Evolutionary conservation across 2,888 invertebrate species (phyloP).

Genomic region (Stictocephala bisonia): DNA sequence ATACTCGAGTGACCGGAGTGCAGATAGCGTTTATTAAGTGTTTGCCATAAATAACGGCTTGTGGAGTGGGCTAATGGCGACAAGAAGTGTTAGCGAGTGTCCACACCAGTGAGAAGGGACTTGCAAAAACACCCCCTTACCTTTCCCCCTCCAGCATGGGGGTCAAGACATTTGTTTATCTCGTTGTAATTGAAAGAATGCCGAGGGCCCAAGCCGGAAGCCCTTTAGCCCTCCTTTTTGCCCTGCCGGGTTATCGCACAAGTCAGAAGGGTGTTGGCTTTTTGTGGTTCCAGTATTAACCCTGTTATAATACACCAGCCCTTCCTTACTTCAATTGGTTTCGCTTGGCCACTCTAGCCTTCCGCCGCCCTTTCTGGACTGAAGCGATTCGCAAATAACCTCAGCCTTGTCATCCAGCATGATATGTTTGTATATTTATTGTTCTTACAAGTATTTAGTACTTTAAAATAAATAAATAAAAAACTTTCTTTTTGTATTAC

Average conservation of each 20-base stretch:
- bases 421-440: too few relatives aligned
- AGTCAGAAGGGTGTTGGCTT: slow-evolving; percentile 6
- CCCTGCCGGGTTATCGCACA: slow-evolving; percentile 22
- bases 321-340: slow-evolving; percentile 13
- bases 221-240: slow-evolving; percentile 38
- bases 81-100: slow-evolving; percentile 16
- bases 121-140: slow-evolving; percentile 24
- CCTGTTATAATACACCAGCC: slow-evolving; percentile 25
- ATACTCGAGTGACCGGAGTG: not conserved
- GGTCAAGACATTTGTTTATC: slow-evolving; percentile 41
- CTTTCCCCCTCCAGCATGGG: not conserved
- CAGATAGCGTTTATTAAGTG: slow-evolving; percentile 38
- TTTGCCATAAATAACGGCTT: slow-evolving; percentile 28
- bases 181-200: slow-evolving; percentile 43
- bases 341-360: slow-evolving; percentile 4
- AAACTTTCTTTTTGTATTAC: too few relatives aligned
- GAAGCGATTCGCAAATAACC: slow-evolving; percentile 18
- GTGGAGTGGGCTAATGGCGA: slow-evolving; percentile 22
- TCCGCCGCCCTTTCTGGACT: too few relatives aligned
- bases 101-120: slow-evolving; percentile 1
- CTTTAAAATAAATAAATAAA: too few relatives aligned
- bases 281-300: slow-evolving; percentile 33
- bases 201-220: slow-evolving; percentile 19
- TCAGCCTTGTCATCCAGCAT: too few relatives aligned
- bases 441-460: too few relatives aligned